These are phyloP conservation scores for Ascaphus truei DNA, from an alignment of 2,113 vertebrate genomes.

Conservation along the genomic window DNA sequence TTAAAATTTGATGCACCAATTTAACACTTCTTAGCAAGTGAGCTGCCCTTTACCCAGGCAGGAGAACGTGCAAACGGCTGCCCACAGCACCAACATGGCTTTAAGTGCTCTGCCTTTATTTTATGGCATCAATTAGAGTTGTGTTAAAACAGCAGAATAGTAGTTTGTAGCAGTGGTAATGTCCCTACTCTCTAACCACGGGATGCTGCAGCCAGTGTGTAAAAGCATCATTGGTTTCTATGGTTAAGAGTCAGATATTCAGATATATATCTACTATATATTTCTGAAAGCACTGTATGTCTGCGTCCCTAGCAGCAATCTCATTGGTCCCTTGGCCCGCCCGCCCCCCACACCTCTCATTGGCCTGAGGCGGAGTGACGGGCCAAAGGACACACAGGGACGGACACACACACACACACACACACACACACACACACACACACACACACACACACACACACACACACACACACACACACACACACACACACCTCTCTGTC, in stretches of 20 bases:
- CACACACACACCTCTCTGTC: no score
- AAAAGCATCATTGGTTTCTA: constrained; percentile 5
- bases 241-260: no score
- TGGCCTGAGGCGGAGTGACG: no score
- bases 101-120: constrained; percentile 29
- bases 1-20: constrained; percentile 37
- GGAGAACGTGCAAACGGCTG: constrained; percentile 25
- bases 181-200: constrained; percentile 9
- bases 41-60: constrained; percentile 30
- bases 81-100: constrained; percentile 32
- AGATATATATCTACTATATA: no score
- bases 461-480: background rate
- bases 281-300: no score
- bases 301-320: no score
- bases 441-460: no score
- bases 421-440: no score
- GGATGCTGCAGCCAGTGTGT: constrained; percentile 2
- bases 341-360: no score
- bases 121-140: constrained; percentile 31
- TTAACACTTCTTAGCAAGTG: constrained; percentile 33
- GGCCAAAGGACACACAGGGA: no score
- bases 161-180: constrained; percentile 12
- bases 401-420: fast-evolving
- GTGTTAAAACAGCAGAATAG: constrained; percentile 28
- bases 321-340: no score